Percentiles rank a stretch among this genome's conserved stretches.
Evolutionary conservation across 2,888 invertebrate genomes (phyloP).

Genomic region (Didymodactylos carnosus): DNA sequence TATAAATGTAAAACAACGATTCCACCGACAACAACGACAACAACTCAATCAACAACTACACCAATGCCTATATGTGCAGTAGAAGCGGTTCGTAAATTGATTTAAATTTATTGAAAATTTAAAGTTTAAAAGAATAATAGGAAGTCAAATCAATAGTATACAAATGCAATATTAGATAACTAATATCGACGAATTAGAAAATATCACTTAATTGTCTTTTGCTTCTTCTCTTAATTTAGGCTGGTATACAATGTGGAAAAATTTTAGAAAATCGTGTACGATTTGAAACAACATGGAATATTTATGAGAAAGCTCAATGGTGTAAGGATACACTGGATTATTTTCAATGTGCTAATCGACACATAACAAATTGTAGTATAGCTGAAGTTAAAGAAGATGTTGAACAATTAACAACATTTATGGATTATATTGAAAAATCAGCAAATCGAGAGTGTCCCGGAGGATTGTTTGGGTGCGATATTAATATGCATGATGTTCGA

Average conservation of each 20-base stretch:
- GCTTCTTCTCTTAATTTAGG: neutral
- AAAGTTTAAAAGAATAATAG: too few relatives aligned
- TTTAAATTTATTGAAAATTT: too few relatives aligned
- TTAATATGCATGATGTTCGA: slow-evolving; percentile 6
- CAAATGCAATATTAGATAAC: too few relatives aligned
- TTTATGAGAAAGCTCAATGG: slow-evolving; percentile 15
- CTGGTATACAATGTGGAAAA: slow-evolving; percentile 4
- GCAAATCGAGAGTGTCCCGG: slow-evolving; percentile 14
- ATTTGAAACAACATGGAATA: slow-evolving; percentile 8
- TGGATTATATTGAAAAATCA: slow-evolving; percentile 12
- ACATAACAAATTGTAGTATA: slow-evolving; percentile 7
- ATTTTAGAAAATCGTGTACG: slow-evolving; percentile 5
- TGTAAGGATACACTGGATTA: slow-evolving; percentile 9
- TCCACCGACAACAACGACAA: neutral
- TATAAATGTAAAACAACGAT: slow-evolving; percentile 11
- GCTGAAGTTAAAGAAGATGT: neutral
- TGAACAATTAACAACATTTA: slow-evolving; percentile 6
- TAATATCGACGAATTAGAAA: too few relatives aligned
- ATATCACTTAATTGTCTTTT: too few relatives aligned
- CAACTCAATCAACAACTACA: neutral
- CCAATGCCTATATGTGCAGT: slow-evolving; percentile 3
- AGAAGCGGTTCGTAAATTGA: neutral
- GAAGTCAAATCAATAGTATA: too few relatives aligned
- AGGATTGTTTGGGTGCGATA: slow-evolving; percentile 9
- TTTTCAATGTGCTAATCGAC: slow-evolving; percentile 5